Percentiles rank a stretch among this genome's conserved stretches.
phyloP scores from a whole-genome alignment of 2,888 invertebrate genomes.

The Octodonta nipae region DNA sequence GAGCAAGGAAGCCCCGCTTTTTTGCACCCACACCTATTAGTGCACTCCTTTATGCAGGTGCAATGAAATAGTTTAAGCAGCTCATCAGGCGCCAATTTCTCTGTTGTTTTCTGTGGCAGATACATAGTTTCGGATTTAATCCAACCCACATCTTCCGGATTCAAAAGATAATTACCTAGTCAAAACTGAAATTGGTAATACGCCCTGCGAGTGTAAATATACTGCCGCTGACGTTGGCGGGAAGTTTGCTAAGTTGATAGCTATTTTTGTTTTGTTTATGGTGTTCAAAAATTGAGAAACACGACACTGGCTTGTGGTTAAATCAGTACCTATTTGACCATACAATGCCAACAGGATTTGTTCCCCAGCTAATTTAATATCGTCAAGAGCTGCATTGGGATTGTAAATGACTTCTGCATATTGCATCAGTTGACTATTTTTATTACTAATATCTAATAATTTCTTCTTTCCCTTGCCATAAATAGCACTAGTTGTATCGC shows the following conservation, averaged over 20 bases:
- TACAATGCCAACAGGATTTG: conserved; percentile 3
- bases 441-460: background rate
- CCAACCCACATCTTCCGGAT: conserved; percentile 5
- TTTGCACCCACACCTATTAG: conserved; percentile 4
- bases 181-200: conserved; percentile 2
- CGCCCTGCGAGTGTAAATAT: background rate
- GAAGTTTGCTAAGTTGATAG: conserved; percentile 1
- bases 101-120: conserved; percentile 5
- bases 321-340: conserved; percentile 1
- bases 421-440: background rate
- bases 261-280: background rate
- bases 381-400: background rate
- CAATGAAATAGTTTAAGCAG: conserved; percentile 6
- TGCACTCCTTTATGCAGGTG: conserved; percentile 2
- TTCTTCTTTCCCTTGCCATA: background rate
- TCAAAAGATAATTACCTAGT: conserved; percentile 3
- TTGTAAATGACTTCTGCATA: conserved; percentile 1
- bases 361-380: conserved; percentile 4
- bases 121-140: conserved; percentile 6
- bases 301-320: background rate
- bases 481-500: conserved; percentile 3
- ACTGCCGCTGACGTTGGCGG: conserved; percentile 1
- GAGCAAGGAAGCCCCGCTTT: conserved; percentile 5
- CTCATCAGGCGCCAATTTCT: too few species aligned
- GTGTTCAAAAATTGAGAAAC: background rate